These are phyloP conservation scores for Zootermopsis nevadensis DNA, from an alignment of 2,888 invertebrate genomes.

Conservation along the genomic window DNA sequence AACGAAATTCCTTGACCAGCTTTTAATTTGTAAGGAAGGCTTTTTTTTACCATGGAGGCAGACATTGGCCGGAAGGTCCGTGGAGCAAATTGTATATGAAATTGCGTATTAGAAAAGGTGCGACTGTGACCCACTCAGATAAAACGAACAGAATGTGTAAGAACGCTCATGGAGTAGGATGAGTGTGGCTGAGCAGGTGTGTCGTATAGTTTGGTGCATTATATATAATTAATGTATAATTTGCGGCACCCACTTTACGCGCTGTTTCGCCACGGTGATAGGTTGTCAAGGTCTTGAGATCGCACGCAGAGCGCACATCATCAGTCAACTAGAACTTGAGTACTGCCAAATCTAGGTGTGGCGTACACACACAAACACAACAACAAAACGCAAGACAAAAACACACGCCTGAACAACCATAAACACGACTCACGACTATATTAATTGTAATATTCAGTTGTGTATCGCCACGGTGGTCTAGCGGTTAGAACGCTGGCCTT, in stretches of 20 bases:
- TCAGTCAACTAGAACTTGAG: background rate
- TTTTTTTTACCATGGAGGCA: no score
- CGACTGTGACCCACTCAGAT: background rate
- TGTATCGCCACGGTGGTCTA: no score
- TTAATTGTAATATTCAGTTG: background rate
- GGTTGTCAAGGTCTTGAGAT: background rate
- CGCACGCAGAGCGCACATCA: background rate
- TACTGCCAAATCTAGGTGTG: background rate
- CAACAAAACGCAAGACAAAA: no score
- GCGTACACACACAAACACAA: background rate
- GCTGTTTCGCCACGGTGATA: background rate
- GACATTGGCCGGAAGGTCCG: no score
- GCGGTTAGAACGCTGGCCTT: no score
- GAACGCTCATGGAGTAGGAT: background rate
- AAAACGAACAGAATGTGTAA: background rate
- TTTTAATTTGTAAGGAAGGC: no score
- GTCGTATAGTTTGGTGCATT: background rate
- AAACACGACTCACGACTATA: no score
- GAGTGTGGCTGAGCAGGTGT: background rate
- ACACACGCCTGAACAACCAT: no score
- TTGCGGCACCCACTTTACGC: background rate
- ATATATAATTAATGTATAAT: background rate
- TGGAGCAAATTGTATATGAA: background rate
- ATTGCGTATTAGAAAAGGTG: background rate
- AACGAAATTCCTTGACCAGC: no score